Evolutionary conservation across 2,888 invertebrate species (phyloP).

Genomic region (Neuroscelio doddi): DNA sequence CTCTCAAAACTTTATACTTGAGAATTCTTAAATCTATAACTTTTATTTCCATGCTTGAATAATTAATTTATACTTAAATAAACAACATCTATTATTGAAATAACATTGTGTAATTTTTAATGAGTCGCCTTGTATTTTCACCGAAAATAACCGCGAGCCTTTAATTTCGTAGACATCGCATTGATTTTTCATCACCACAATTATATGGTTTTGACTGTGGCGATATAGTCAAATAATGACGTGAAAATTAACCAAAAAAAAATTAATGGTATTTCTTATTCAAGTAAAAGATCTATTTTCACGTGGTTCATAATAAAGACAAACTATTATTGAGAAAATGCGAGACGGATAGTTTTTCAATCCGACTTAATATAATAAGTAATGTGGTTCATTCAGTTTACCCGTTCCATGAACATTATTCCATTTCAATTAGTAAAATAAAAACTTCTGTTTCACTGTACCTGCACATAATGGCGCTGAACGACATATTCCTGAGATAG

Average conservation of each 20-base stretch:
- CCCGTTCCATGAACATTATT: slow-evolving; percentile 7
- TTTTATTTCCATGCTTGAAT: too few relatives aligned
- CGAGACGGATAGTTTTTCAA: background rate
- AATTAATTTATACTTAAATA: too few relatives aligned
- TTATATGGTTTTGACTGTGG: slow-evolving; percentile 14
- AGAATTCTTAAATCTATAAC: too few relatives aligned
- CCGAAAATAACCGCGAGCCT: slow-evolving; percentile 8
- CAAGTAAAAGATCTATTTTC: too few relatives aligned
- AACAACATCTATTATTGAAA: too few relatives aligned
- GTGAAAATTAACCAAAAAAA: background rate
- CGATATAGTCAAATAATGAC: slow-evolving; percentile 13
- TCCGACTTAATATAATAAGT: slow-evolving; percentile 4
- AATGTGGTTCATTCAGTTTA: background rate
- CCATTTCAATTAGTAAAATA: background rate
- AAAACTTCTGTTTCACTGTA: slow-evolving; percentile 55
- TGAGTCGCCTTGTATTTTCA: slow-evolving; percentile 18
- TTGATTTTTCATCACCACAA: slow-evolving; percentile 19
- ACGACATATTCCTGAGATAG: slow-evolving; percentile 72
- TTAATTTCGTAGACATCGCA: background rate
- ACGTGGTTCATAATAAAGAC: too few relatives aligned
- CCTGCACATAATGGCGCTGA: slow-evolving; percentile 74
- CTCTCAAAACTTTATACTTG: too few relatives aligned
- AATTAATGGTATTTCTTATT: too few relatives aligned
- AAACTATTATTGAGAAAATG: too few relatives aligned
- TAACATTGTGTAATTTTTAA: slow-evolving; percentile 17